These are phyloP conservation scores for Drosophila ogumai DNA, from an alignment of 1,140 invertebrate genomes.

Conservation along the genomic window DNA sequence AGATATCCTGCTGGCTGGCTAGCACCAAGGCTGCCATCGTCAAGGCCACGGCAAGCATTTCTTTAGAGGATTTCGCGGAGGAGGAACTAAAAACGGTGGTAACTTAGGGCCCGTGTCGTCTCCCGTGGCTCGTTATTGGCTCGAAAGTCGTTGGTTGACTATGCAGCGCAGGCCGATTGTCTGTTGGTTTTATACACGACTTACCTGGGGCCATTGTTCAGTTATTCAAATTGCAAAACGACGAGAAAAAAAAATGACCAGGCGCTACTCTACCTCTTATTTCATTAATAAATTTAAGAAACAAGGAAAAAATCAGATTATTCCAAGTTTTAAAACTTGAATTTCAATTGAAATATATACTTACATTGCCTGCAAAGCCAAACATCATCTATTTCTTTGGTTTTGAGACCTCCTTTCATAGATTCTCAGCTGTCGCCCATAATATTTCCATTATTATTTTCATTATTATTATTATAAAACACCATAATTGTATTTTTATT, in stretches of 20 bases:
- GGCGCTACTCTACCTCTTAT: no score
- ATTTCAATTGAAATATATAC: neutral
- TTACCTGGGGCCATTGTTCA: neutral
- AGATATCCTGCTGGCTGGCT: conserved; percentile 42
- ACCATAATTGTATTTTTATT: conserved; percentile 35
- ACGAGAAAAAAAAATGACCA: no score
- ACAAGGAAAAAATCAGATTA: no score
- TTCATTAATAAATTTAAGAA: no score
- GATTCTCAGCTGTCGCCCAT: neutral
- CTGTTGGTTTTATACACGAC: conserved; percentile 29
- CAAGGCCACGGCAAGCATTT: conserved; percentile 46
- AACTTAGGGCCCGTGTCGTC: conserved; percentile 3
- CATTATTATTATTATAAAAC: conserved; percentile 16
- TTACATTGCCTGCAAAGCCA: neutral
- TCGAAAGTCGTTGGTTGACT: conserved; percentile 17
- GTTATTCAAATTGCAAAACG: neutral
- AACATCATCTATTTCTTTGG: neutral
- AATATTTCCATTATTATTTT: neutral
- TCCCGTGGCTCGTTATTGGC: conserved; percentile 13
- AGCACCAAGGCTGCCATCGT: conserved; percentile 39
- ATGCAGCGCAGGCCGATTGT: conserved; percentile 34
- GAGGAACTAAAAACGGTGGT: conserved; percentile 13
- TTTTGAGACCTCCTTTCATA: neutral
- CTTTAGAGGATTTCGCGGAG: no score
- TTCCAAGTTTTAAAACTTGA: no score